Evolutionary conservation across 2,797 vertebrate species (phyloP).

Genomic region (Parauchenoglanis punctatus): DNA sequence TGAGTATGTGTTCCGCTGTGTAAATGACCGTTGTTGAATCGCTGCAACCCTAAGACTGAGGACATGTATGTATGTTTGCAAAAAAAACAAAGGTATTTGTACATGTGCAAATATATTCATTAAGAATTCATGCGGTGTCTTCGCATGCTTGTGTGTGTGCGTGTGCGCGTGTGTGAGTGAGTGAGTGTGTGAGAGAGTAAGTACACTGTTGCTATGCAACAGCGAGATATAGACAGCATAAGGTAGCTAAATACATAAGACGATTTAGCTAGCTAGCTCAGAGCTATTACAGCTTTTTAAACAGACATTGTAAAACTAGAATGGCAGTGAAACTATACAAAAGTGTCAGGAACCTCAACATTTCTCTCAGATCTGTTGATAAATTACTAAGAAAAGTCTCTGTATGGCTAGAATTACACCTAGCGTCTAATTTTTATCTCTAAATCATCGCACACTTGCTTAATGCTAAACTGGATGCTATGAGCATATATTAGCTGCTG

Average conservation of each 20-base stretch:
- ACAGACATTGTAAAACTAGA: background rate
- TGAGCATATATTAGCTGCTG: background rate
- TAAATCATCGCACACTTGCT: background rate
- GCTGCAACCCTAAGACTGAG: conserved; percentile 45
- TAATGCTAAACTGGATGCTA: background rate
- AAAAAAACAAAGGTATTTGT: conserved; percentile 32
- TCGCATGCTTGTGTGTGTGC: conserved; percentile 21
- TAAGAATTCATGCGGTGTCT: conserved; percentile 29
- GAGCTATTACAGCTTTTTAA: background rate
- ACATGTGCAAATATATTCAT: conserved; percentile 44
- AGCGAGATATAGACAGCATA: background rate
- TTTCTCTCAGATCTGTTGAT: background rate
- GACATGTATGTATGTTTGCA: conserved; percentile 42
- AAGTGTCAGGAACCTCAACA: background rate
- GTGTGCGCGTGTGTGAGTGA: background rate
- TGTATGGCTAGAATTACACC: background rate
- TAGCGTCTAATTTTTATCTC: background rate
- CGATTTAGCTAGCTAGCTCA: background rate
- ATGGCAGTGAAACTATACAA: background rate
- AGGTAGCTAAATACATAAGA: background rate
- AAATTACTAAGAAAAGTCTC: background rate
- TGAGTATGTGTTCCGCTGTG: conserved; percentile 31
- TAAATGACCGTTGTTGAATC: conserved; percentile 41
- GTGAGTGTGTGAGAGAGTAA: background rate
- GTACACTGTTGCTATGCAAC: background rate